Conservation (phyloP, 2,797 vertebrate species). For the Falco berigora region DNA sequence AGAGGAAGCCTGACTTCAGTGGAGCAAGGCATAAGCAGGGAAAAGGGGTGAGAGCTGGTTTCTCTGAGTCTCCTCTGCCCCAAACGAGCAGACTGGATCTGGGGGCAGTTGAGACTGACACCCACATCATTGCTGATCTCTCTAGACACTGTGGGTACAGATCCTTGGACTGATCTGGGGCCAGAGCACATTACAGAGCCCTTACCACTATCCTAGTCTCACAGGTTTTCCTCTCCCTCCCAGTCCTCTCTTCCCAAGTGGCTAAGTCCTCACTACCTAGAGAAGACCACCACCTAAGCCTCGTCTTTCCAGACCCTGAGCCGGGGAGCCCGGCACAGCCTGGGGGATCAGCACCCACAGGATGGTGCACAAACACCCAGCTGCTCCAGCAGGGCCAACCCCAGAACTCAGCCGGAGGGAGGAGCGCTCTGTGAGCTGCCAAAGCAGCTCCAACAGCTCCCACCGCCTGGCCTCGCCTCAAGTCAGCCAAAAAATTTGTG, state of each 20-base stretch:
- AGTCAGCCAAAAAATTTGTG: conserved; percentile 16
- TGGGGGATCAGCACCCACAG: rapidly evolving
- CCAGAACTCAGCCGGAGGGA: neutral
- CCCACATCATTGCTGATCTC: neutral
- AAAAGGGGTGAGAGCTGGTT: neutral
- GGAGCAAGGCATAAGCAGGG: neutral
- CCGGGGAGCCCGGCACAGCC: neutral
- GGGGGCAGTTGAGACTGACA: neutral
- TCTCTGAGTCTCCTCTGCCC: neutral
- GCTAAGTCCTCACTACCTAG: neutral
- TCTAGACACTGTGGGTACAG: neutral
- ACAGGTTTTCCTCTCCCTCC: neutral
- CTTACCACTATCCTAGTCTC: neutral
- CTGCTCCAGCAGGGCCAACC: neutral
- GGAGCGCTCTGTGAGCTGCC: neutral
- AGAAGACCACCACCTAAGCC: neutral
- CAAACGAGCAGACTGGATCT: neutral
- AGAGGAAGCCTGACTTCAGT: neutral
- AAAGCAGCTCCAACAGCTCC: neutral
- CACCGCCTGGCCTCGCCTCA: neutral
- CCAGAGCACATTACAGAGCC: neutral
- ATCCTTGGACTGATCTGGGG: neutral
- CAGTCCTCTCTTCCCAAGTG: neutral
- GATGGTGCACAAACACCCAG: neutral
- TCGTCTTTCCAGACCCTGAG: neutral